Base-by-base conservation (phyloP, 2,888 invertebrate species). In the Cremastinae sp. region DNA sequence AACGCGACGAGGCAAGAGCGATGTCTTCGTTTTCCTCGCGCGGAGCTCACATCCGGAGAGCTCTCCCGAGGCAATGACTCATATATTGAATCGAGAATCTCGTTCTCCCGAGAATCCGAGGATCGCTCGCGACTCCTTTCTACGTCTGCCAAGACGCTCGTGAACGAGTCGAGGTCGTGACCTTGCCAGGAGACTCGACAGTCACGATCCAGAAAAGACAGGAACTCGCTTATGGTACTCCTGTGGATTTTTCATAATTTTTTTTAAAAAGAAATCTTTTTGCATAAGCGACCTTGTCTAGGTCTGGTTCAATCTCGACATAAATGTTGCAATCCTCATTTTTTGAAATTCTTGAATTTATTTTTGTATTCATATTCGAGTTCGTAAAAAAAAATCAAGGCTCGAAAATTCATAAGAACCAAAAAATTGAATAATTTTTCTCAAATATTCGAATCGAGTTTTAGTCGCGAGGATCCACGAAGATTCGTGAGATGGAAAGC, bases 1-100 rank as follows among this genome's bases (percentile, higher is more conserved):
- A 78, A 75, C 76, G 74, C 79, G 80, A 79, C 74, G 53, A 18
- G 66, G 58, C 45, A 39, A 70, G 35, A 58, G 45, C 56, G 62
- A 62, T 12, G 68, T 75, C 72, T 75, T 75, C 62, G 75, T 72
- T 72, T 75, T 72, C 68, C 68, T 51, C 37, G 37, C 56, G 72
- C 56, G 56, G 56, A 68, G 47, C 16, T 20, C 39, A 75, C 72
- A 75, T 75, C 75, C 75, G 75, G 72, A 28, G 28, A 28, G 28
- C 28, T 28, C 28, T 28, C 14, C 2, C 16, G 18, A n/a, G 10
- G 62, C 16, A 45, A 45, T 72, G 75, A 72, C 56, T 72, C 62
- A 64, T 58, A 51, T 43, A 39, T 53, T 22, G 49, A 47, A 20
- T 39, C 28, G 28, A 37, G 28, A 45, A 47, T 49, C 37, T 41